Evolutionary conservation across 2,797 vertebrate genomes (phyloP).

Genomic region (Netta rufina): DNA sequence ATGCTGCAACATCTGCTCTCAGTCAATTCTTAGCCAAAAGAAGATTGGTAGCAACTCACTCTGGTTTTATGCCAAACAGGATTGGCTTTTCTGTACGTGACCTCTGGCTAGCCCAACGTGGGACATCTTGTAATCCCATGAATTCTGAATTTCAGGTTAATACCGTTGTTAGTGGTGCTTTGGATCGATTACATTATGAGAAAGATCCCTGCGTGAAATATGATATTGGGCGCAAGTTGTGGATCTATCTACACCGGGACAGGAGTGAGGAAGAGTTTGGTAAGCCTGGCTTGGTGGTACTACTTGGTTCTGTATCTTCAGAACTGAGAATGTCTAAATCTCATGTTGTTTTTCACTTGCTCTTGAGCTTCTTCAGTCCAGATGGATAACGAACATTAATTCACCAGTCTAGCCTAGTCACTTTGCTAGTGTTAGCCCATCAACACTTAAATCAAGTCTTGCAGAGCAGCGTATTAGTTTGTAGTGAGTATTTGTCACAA

Average conservation of each 20-base stretch:
- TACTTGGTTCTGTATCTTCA: not conserved
- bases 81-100: not conserved
- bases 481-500: not conserved
- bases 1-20: not conserved
- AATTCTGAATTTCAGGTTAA: slow-evolving; percentile 85
- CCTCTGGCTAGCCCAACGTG: not conserved
- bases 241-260: slow-evolving; percentile 95
- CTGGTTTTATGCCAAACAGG: not conserved
- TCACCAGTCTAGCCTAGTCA: not conserved
- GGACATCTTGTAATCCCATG: not conserved
- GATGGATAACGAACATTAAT: not conserved
- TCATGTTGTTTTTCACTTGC: not conserved
- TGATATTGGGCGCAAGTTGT: slow-evolving; percentile 94
- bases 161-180: slow-evolving; percentile 95
- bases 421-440: not conserved
- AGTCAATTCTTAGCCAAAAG: not conserved
- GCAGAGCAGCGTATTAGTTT: not conserved
- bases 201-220: slow-evolving; percentile 99
- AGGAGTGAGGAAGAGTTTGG: slow-evolving; percentile 98
- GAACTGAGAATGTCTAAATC: not conserved
- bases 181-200: slow-evolving; percentile 96
- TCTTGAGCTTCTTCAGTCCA: not conserved
- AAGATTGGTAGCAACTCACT: not conserved
- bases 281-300: slow-evolving; percentile 60
- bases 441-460: not conserved